These are phyloP conservation scores for Pollenia labialis DNA, from an alignment of 2,888 invertebrate genomes.

Conservation along the genomic window DNA sequence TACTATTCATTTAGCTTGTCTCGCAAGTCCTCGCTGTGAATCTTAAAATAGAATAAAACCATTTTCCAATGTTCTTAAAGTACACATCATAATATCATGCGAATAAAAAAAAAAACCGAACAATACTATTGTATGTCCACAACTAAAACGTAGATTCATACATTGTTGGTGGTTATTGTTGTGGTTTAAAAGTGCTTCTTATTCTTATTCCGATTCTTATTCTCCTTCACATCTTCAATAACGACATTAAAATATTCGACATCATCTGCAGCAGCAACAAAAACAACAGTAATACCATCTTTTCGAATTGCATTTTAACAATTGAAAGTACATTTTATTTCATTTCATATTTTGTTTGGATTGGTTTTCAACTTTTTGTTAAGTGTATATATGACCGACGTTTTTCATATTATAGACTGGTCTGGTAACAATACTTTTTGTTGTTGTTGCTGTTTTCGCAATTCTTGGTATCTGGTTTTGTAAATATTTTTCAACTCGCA, in stretches of 20 bases:
- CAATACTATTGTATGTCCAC: constrained; percentile 8
- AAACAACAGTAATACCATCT: constrained; percentile 16
- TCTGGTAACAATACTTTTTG: constrained; percentile 12
- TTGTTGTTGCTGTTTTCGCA: constrained; percentile 7
- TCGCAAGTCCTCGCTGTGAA: background rate
- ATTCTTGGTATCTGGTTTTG: constrained; percentile 32
- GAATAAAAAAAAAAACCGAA: constrained; percentile 8
- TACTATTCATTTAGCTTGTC: background rate
- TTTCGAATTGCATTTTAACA: constrained; percentile 54
- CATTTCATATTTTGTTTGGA: background rate
- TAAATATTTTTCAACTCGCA: background rate
- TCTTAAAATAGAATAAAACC: constrained; percentile 24
- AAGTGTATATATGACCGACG: constrained; percentile 13
- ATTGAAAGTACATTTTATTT: constrained; percentile 56
- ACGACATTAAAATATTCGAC: constrained; percentile 60
- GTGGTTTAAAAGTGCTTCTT: constrained; percentile 44
- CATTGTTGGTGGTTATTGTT: constrained; percentile 14
- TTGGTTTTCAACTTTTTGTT: background rate
- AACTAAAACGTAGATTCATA: background rate
- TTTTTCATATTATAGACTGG: constrained; percentile 19
- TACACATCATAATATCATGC: constrained; percentile 30
- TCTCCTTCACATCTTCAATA: constrained; percentile 40
- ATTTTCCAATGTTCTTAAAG: constrained; percentile 27
- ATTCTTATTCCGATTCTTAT: constrained; percentile 14
- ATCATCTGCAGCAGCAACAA: constrained; percentile 38